phyloP scores from a whole-genome alignment of 2,888 invertebrate genomes.

The Acleris holmiana region DNA sequence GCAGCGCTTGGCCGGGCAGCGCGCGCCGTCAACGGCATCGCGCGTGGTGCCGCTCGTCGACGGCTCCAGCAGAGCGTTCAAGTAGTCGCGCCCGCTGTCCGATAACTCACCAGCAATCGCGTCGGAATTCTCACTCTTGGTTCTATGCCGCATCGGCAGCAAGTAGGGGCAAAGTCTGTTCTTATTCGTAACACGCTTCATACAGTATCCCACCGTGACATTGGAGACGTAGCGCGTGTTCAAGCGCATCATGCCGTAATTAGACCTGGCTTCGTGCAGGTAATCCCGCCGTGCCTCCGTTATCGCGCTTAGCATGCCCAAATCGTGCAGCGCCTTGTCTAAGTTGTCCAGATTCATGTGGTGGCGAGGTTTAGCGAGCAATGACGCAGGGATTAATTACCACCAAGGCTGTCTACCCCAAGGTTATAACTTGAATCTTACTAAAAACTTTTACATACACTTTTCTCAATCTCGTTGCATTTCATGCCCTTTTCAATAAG shows the following conservation, averaged over 20 bases:
- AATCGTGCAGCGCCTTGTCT: conserved; percentile 84
- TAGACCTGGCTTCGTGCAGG: conserved; percentile 78
- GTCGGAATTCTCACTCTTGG: conserved; percentile 87
- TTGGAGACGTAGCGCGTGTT: conserved; percentile 86
- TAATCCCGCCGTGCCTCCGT: conserved; percentile 84
- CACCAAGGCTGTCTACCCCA: conserved; percentile 40
- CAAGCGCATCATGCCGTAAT: conserved; percentile 80
- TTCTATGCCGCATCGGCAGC: conserved; percentile 83
- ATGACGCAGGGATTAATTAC: conserved; percentile 54
- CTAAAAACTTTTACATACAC: conserved; percentile 54
- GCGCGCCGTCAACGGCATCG: conserved; percentile 55
- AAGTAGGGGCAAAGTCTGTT: conserved; percentile 85
- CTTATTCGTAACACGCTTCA: conserved; percentile 80
- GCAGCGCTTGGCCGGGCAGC: conserved; percentile 81
- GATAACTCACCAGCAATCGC: conserved; percentile 65
- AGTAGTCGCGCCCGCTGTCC: conserved; percentile 64
- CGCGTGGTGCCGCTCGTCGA: conserved; percentile 67
- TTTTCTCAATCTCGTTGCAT: conserved; percentile 72
- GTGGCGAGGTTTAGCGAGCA: conserved; percentile 72
- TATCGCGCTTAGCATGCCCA: conserved; percentile 85
- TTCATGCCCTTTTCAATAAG: conserved; percentile 63
- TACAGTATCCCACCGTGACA: conserved; percentile 85
- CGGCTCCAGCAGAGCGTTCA: conserved; percentile 68
- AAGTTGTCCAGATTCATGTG: conserved; percentile 82
- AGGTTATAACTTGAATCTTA: conserved; percentile 38